Evolutionary conservation across 2,888 invertebrate genomes (phyloP).

Genomic region (Mylabris sibirica): DNA sequence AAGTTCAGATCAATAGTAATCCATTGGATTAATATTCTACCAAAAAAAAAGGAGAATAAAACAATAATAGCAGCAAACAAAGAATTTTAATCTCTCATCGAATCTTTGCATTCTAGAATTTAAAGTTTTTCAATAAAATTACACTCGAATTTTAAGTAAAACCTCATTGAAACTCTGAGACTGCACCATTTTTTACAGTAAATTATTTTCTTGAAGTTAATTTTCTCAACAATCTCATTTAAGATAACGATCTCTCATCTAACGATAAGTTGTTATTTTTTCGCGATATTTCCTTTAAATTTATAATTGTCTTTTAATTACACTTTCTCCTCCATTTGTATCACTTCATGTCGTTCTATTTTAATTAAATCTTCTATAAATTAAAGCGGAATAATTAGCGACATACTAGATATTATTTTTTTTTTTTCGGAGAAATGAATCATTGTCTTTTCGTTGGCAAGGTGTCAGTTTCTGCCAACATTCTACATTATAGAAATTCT

Average conservation of each 20-base stretch:
- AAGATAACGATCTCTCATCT: background rate
- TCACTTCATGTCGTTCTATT: background rate
- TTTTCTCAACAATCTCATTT: background rate
- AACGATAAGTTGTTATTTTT: background rate
- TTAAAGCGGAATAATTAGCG: background rate
- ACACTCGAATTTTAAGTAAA: too few species aligned
- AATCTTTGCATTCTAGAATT: too few species aligned
- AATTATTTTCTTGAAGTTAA: background rate
- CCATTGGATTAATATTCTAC: background rate
- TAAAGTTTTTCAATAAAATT: too few species aligned
- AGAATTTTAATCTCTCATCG: background rate
- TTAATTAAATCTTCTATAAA: background rate
- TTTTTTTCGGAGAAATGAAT: background rate
- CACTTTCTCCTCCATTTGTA: background rate
- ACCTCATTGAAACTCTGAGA: too few species aligned
- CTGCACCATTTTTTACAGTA: too few species aligned
- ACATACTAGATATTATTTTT: background rate
- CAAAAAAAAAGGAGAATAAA: background rate
- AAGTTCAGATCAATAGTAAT: background rate
- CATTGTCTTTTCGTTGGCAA: background rate
- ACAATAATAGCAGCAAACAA: background rate
- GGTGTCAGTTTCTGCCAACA: constrained; percentile 10
- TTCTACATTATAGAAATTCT: background rate
- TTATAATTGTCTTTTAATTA: background rate
- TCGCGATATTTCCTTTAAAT: background rate